phyloP scores from a whole-genome alignment of 2,888 invertebrate genomes.

The Drosophila borborema region DNA sequence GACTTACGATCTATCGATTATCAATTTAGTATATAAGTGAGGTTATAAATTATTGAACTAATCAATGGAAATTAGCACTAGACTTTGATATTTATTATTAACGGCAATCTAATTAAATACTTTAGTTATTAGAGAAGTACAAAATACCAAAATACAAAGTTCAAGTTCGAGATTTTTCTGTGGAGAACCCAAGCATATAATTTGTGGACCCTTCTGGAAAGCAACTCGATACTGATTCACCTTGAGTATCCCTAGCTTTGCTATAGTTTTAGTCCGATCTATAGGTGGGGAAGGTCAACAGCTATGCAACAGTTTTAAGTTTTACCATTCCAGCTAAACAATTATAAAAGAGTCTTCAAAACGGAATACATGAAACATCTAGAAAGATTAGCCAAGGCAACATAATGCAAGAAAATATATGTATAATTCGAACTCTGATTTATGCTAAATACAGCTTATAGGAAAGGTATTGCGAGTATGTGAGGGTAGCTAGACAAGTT shows the following conservation, averaged over 20 bases:
- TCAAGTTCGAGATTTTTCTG: background rate
- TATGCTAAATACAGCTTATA: background rate
- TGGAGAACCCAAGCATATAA: background rate
- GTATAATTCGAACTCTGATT: background rate
- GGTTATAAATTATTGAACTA: background rate
- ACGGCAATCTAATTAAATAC: background rate
- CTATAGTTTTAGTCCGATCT: background rate
- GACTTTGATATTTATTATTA: background rate
- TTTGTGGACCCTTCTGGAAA: background rate
- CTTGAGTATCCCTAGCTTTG: background rate
- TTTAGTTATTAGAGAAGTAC: background rate
- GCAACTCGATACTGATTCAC: background rate
- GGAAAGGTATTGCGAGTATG: background rate
- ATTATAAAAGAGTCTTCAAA: background rate
- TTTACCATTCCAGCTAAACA: conserved; percentile 1
- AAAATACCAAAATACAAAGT: background rate
- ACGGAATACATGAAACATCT: background rate
- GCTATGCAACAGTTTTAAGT: background rate
- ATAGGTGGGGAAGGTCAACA: background rate
- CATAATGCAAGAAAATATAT: background rate
- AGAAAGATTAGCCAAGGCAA: conserved; percentile 2
- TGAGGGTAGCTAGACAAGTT: background rate
- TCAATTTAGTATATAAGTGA: background rate
- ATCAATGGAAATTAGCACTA: background rate
- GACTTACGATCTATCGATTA: background rate